Evolutionary conservation across 1,140 invertebrate genomes (phyloP).

Genomic region (Cataglyphis hispanica): DNA sequence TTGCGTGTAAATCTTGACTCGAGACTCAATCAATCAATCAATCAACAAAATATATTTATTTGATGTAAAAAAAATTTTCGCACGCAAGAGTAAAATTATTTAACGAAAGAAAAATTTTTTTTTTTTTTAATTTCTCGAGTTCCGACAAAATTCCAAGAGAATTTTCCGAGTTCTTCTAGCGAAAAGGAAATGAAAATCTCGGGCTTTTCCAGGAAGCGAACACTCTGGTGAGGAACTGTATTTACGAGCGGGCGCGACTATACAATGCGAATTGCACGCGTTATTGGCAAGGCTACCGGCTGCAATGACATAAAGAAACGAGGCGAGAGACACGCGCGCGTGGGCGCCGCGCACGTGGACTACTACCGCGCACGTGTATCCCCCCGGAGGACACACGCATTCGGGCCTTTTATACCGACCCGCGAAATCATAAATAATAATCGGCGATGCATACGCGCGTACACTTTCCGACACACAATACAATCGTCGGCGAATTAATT

Average conservation of each 20-base stretch:
- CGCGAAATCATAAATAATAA: slow-evolving; percentile 84
- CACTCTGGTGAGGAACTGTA: not conserved
- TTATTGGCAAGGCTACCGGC: slow-evolving; percentile 43
- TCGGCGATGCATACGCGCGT: slow-evolving; percentile 64
- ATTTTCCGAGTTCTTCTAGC: too few species aligned
- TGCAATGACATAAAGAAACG: slow-evolving; percentile 46
- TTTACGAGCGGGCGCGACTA: slow-evolving; percentile 6
- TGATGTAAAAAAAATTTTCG: too few species aligned
- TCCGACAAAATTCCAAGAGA: too few species aligned
- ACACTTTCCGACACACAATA: slow-evolving; percentile 31
- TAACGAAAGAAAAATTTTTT: too few species aligned
- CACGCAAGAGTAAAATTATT: too few species aligned
- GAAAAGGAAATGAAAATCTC: too few species aligned
- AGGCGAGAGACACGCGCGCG: slow-evolving; percentile 54
- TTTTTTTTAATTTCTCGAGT: too few species aligned
- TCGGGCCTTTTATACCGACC: slow-evolving; percentile 76
- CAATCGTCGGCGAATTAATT: slow-evolving; percentile 72
- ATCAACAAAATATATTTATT: too few species aligned
- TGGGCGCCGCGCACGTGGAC: slow-evolving; percentile 72
- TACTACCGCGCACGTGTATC: slow-evolving; percentile 41
- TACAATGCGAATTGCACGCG: slow-evolving; percentile 28
- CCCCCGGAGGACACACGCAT: slow-evolving; percentile 75
- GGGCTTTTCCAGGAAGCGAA: too few species aligned
- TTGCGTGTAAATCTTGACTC: not conserved
- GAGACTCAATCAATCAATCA: too few species aligned